phyloP scores from a whole-genome alignment of 2,888 invertebrate species.

The Eupithecia abbreviata region DNA sequence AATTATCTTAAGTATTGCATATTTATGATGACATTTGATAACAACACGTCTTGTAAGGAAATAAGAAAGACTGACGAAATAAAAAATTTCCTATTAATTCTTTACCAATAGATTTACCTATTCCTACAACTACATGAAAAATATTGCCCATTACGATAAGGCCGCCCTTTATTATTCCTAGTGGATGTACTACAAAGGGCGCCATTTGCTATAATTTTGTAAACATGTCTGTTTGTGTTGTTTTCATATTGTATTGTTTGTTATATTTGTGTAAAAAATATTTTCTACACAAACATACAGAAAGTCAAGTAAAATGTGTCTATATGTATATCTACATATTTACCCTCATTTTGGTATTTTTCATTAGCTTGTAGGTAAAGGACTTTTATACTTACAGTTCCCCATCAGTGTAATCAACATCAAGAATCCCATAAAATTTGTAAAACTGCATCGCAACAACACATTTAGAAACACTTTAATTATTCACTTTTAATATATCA shows the following conservation, averaged over 20 bases:
- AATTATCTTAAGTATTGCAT: slow-evolving; percentile 34
- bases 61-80: not conserved
- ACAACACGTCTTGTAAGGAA: slow-evolving; percentile 34
- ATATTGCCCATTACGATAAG: no score
- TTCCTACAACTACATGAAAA: not conserved
- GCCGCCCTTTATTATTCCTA: no score
- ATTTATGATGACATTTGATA: slow-evolving; percentile 38
- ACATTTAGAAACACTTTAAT: slow-evolving; percentile 50
- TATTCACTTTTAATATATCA: slow-evolving; percentile 19
- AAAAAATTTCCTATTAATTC: no score
- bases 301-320: no score
- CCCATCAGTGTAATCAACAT: slow-evolving; percentile 75
- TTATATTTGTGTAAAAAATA: no score
- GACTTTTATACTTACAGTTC: slow-evolving; percentile 69
- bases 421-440: slow-evolving; percentile 62
- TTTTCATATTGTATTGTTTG: no score
- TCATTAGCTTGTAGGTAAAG: not conserved
- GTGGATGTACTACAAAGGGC: no score
- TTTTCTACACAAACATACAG: no score
- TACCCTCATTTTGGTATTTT: not conserved
- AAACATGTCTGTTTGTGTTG: no score
- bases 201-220: no score
- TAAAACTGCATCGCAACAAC: slow-evolving; percentile 70
- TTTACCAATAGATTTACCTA: not conserved
- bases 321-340: not conserved